These are phyloP conservation scores for Eurois occulta DNA, from an alignment of 2,888 invertebrate genomes.

Conservation along the genomic window DNA sequence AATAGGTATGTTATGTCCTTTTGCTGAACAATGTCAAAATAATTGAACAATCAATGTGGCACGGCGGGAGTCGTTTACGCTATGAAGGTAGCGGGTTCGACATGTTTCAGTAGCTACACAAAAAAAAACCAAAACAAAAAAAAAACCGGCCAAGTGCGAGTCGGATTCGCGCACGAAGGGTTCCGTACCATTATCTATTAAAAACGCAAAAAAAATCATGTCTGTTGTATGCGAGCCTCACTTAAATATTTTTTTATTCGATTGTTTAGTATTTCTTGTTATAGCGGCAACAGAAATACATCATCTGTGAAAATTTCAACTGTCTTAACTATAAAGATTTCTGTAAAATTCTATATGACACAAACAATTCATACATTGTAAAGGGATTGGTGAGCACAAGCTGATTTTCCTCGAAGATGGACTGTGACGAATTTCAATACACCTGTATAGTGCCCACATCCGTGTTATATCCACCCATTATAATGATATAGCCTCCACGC, in stretches of 20 bases:
- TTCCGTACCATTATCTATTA: too few relatives aligned
- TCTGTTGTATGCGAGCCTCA: too few relatives aligned
- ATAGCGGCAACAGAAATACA: too few relatives aligned
- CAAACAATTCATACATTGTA: not conserved
- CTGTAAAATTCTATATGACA: not conserved
- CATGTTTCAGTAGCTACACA: not conserved
- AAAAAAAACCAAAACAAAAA: too few relatives aligned
- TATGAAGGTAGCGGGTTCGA: not conserved
- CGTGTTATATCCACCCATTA: slow-evolving; percentile 8
- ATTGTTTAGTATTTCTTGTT: too few relatives aligned
- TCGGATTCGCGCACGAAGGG: too few relatives aligned
- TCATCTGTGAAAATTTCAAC: too few relatives aligned
- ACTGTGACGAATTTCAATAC: slow-evolving; percentile 28
- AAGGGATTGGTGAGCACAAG: not conserved
- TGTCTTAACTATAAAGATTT: too few relatives aligned
- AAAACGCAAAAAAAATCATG: too few relatives aligned
- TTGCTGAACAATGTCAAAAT: not conserved
- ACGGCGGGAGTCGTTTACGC: not conserved
- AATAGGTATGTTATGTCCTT: not conserved
- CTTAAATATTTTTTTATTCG: too few relatives aligned
- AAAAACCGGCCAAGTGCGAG: too few relatives aligned
- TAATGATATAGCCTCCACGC: slow-evolving; percentile 32
- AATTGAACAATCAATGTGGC: not conserved
- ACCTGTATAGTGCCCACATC: slow-evolving; percentile 34
- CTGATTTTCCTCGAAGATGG: slow-evolving; percentile 18